Percentiles rank a stretch among this genome's conserved stretches.
Conservation (phyloP, 1,140 invertebrate species). For the Trachymyrmex septentrionalis region DNA sequence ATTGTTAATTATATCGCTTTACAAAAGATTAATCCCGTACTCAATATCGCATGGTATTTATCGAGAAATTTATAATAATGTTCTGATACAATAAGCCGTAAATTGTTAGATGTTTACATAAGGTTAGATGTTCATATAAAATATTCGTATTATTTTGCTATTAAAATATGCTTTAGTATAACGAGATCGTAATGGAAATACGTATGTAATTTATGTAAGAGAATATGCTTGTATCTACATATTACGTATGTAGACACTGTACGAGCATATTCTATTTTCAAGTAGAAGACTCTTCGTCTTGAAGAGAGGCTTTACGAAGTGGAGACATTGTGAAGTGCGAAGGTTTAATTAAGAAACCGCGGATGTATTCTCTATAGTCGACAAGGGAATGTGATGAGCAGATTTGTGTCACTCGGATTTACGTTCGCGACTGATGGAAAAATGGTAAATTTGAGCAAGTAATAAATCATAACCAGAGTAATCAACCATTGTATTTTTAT, state of each 20-base stretch:
- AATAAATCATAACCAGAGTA: not conserved
- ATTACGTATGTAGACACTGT: no score
- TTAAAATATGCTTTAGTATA: not conserved
- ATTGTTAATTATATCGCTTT: conserved; percentile 2
- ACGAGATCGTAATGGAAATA: not conserved
- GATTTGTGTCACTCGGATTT: conserved; percentile 34
- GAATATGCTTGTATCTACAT: no score
- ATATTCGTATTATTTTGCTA: not conserved
- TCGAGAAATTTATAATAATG: not conserved
- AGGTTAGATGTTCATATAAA: not conserved
- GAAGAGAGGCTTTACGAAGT: conserved; percentile 11
- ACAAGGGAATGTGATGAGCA: conserved; percentile 20
- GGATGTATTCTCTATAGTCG: not conserved
- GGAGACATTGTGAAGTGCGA: conserved; percentile 23
- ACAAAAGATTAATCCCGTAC: conserved; percentile 16
- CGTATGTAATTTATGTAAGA: no score
- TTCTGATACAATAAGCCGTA: not conserved
- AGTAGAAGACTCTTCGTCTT: conserved; percentile 15
- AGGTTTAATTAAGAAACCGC: conserved; percentile 55
- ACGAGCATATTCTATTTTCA: not conserved
- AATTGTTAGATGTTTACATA: not conserved
- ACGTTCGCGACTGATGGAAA: not conserved
- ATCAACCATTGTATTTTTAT: not conserved
- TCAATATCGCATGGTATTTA: not conserved
- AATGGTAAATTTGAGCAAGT: not conserved